Evolutionary conservation across 2,113 vertebrate genomes (phyloP), one percentile per base, ranked within the genome.

Genomic region (Anseranas semipalmata): DNA sequence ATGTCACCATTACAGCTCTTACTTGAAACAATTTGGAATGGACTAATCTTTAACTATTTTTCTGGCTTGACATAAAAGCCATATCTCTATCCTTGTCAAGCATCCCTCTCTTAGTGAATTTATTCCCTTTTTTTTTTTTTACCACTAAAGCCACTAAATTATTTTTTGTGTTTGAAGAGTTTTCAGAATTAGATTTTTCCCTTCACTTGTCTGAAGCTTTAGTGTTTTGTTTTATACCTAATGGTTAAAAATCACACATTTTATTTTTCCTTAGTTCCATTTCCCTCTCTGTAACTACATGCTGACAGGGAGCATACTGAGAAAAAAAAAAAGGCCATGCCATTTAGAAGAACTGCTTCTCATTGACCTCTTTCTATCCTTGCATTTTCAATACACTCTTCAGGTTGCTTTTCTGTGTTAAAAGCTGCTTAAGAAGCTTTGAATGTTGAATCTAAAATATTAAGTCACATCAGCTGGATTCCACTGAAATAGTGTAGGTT

Each of bases 341-440:
- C 60, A 79, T 75, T 81, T 55, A 74, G 72, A 84, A 78, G 80
- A 90, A 85, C 56, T 87, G 73, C 70, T 94, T 89, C 76, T 84
- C 85, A 78, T 74, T 96, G 83, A 96, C 90, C 77, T 95, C 94
- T 72, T 86, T 71, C 87, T 88, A 48, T 80, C 68, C n/a, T 89
- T 96, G 63, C 32, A 91, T 93, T 95, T 85, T 91, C 73, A 87
- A 75, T 81, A 58, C 1, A 6, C 28, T 93, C 87, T 95, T 87
- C 77, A 81, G 35, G 28, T 85, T 89, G 46, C 22, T 94, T 81
- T 86, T 89, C 63, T 93, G 2, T 81, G 68, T 87, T 71, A 95
- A 73, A 95, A 91, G 24, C 68, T 71, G 63, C 5, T 7, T 74
- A 56, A 86, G 59, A 73, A 58, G 37, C 68, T 96, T 77, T 89